A percentile compares a stretch with the other conserved stretches of the same genome.
phyloP scores from a whole-genome alignment of 2,888 invertebrate genomes.

The Cyclophora albipunctata region DNA sequence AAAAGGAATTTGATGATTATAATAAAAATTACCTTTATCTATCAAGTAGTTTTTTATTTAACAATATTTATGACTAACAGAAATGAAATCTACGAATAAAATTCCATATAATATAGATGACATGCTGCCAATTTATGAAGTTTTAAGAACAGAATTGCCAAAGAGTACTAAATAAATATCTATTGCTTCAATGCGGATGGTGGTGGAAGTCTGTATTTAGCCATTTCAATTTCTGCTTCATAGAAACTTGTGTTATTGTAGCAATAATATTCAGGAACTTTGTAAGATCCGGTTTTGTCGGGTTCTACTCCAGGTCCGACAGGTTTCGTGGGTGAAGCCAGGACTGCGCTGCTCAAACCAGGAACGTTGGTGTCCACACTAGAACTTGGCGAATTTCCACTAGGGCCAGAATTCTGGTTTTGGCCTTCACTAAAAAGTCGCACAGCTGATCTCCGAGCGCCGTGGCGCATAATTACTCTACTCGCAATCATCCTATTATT shows the following conservation, averaged over 20 bases:
- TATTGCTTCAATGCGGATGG: slow-evolving; percentile 78
- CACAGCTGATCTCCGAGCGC: slow-evolving; percentile 21
- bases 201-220: slow-evolving; percentile 84
- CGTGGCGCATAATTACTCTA: slow-evolving; percentile 25
- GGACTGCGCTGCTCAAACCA: slow-evolving; percentile 78
- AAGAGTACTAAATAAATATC: neutral
- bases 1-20: slow-evolving; percentile 42
- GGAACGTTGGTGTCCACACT: slow-evolving; percentile 64
- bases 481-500: slow-evolving; percentile 5
- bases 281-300: slow-evolving; percentile 81
- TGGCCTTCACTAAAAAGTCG: slow-evolving; percentile 43
- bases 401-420: slow-evolving; percentile 19
- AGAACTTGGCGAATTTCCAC: slow-evolving; percentile 24
- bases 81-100: neutral
- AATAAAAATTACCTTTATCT: slow-evolving; percentile 22
- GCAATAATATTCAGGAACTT: slow-evolving; percentile 91
- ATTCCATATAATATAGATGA: neutral
- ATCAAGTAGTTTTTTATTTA: neutral
- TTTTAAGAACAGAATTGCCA: no score
- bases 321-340: slow-evolving; percentile 68
- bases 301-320: slow-evolving; percentile 83
- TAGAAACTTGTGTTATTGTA: slow-evolving; percentile 85
- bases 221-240: slow-evolving; percentile 91
- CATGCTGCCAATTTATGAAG: no score
- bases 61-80: no score